phyloP scores from a whole-genome alignment of 2,797 vertebrate species.

The Psittacula derbiana region DNA sequence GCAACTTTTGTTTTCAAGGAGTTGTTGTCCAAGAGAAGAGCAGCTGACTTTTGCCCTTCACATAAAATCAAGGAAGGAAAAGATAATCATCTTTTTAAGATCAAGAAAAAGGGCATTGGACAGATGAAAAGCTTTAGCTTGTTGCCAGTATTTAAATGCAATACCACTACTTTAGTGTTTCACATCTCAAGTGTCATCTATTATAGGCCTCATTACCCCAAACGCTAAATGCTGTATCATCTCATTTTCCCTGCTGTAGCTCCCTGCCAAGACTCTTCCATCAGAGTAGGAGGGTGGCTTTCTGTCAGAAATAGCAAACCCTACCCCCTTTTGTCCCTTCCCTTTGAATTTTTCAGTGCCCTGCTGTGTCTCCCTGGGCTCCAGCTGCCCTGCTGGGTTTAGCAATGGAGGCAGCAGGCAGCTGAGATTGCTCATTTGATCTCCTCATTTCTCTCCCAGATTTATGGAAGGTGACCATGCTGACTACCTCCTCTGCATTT shows the following conservation, averaged over 20 bases:
- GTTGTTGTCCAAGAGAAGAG: background rate
- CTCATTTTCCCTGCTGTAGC: slow-evolving; percentile 48
- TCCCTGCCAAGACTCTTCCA: slow-evolving; percentile 52
- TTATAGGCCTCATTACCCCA: slow-evolving; percentile 75
- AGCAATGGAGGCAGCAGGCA: slow-evolving; percentile 24
- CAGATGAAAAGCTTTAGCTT: slow-evolving; percentile 43
- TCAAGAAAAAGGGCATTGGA: background rate
- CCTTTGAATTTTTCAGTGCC: background rate
- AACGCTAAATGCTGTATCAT: slow-evolving; percentile 58
- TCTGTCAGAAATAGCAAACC: background rate
- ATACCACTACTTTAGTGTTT: slow-evolving; percentile 58
- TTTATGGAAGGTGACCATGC: slow-evolving; percentile 29
- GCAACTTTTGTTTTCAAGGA: slow-evolving; percentile 1
- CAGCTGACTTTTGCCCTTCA: background rate
- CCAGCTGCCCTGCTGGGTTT: background rate
- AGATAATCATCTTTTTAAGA: background rate
- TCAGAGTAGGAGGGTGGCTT: slow-evolving; percentile 32
- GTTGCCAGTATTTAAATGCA: slow-evolving; percentile 73
- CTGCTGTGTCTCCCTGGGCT: slow-evolving; percentile 38
- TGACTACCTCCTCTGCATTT: background rate
- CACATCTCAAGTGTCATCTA: slow-evolving; percentile 70
- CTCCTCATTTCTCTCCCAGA: background rate
- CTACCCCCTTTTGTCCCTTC: background rate
- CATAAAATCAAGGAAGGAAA: background rate
- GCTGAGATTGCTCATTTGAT: slow-evolving; percentile 42